Evolutionary conservation across 1,140 invertebrate species (phyloP), one percentile per base, ranked within the genome.

Genomic region (Aphis craccivora): DNA sequence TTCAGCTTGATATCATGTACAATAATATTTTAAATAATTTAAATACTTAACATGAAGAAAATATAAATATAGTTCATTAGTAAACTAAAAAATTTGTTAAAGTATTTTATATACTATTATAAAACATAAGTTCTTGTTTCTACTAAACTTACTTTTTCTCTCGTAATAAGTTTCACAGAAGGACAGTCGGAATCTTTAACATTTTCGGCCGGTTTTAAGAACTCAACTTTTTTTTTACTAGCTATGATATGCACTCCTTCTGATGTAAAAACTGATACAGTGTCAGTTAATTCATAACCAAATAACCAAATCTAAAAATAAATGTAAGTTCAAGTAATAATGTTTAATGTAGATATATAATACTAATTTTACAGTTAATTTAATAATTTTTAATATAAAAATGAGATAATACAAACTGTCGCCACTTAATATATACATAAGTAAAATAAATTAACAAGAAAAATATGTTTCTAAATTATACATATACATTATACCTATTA

Each of bases 191-290:
- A 98, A 94, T 98, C 97, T 95, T 98, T 99, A 23, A 96, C 96
- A 94, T 97, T 97, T 95, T 99, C 98, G n/a, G 99, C 96, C 95
- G 98, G 97, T 94, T 98, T 97, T 20, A 99, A 95, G 95, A 99
- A 99, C 94, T 99, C 99, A 93, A 99, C 98, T 95, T 99, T 99
- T 95, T 99, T 99, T 95, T 99, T 99, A 95, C 98, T 99, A 1
- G 99, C 98, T 45, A 99, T 96, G 94, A 99, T 98, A 95, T 97
- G 97, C 91, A 99, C 97, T 37, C 96, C 96, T 45, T 97, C 96
- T 94, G 99, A 97, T 93, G 98, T 97, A 93, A 99, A 96, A 1
- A 99, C 97, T 95, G 99, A 98, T 76, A 99, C 97, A 0, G 98
- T 99, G 95, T 99, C 99, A 4, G 98, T 97, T 35, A 99, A 95